Evolutionary conservation across 2,888 invertebrate genomes (phyloP), one percentile per base, ranked within the genome.

Genomic region (Isotomurus palustris): DNA sequence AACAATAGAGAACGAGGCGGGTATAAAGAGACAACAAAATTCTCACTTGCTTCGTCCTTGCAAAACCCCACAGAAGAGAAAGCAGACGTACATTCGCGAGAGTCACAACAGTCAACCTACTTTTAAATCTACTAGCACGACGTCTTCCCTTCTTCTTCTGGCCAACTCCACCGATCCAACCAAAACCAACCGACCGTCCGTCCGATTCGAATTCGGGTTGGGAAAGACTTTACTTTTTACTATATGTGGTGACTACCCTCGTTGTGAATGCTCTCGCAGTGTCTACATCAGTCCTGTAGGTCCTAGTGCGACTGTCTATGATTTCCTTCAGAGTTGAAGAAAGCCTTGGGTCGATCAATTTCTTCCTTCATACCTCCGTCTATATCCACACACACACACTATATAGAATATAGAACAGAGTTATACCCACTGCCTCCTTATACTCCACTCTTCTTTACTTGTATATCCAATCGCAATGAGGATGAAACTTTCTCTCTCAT

Each of bases 191-290:
- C 50, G 50, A 28, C 55, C 54, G 49, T 54, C 55, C 32, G 57
- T 49, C 62, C 56, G 58, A 49, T 58, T 53, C 53, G 22, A 52
- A 57, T 53, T 58, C 48, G 52, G 58, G 53, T 56, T 53, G 44
- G 47, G 48, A 51, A 56, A 61, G 47, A 61, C 54, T 54, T 49
- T 55, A 8, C 50, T 35, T 49, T 35, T 35, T 49, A 49, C 32
- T 40, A 19, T 40, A 8, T 17, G 6, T 17, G 19, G 17, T 43
- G 10, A 22, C 24, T 43, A 4, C 3, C 4, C 24, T 19, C n/a
- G 17, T 43, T 14, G 3, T 43, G 40, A 40, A 40, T 40, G n/a
- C 17, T n/a, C n/a, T 17, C 40, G 17, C n/a, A 40, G 40, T 40
- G 14, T 14, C 6, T n/a, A n/a, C n/a, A n/a, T n/a, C n/a, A n/a